These are phyloP conservation scores for Athrips mouffetella DNA, from an alignment of 2,888 invertebrate genomes.

Conservation along the genomic window DNA sequence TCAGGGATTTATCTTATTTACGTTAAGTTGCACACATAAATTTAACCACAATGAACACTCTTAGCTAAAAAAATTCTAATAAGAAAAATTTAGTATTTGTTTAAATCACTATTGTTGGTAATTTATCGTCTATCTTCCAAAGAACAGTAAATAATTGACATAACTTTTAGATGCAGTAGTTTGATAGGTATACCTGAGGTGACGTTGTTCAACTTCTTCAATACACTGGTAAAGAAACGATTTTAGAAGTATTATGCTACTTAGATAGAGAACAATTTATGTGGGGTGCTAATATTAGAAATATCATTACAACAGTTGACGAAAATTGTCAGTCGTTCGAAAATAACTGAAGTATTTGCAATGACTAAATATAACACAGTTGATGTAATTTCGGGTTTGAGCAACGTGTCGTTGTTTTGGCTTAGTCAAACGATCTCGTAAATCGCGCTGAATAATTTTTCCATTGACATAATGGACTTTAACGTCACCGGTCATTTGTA, in stretches of 20 bases:
- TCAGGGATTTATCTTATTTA: too few relatives aligned
- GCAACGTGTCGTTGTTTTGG: background rate
- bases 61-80: too few relatives aligned
- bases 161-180: too few relatives aligned
- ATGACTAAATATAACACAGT: background rate
- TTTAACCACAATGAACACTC: too few relatives aligned
- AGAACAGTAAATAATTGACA: too few relatives aligned
- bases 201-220: too few relatives aligned
- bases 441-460: constrained; percentile 52
- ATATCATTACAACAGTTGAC: constrained; percentile 8
- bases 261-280: background rate
- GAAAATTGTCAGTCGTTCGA: constrained; percentile 9
- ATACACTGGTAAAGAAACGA: background rate
- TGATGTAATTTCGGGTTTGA: background rate
- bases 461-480: constrained; percentile 53
- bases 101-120: too few relatives aligned
- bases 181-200: too few relatives aligned
- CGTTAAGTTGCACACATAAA: too few relatives aligned
- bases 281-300: constrained; percentile 14
- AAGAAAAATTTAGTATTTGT: too few relatives aligned
- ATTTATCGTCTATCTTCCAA: too few relatives aligned
- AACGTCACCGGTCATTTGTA: constrained; percentile 30
- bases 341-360: constrained; percentile 7
- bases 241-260: background rate
- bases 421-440: constrained; percentile 15